Percentiles rank a stretch among this genome's conserved stretches.
Conservation (phyloP, 1,140 invertebrate genomes). For the Tetramorium parvispinum region DNA sequence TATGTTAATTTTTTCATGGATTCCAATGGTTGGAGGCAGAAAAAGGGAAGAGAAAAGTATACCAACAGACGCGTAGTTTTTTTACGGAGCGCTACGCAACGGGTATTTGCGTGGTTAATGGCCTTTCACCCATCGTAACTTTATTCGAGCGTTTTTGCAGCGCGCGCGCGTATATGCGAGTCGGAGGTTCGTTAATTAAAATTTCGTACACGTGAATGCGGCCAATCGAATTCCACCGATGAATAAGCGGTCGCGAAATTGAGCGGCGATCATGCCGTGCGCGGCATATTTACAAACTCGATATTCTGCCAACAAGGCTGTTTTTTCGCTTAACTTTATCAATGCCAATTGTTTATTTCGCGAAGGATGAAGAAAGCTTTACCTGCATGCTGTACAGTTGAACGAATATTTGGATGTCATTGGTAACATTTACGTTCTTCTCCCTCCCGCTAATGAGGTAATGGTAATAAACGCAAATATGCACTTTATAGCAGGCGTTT, state of each 20-base stretch:
- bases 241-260: conserved; percentile 74
- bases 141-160: conserved; percentile 72
- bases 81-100: conserved; percentile 63
- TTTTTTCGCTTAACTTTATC: conserved; percentile 50
- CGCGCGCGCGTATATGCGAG: conserved; percentile 27
- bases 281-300: conserved; percentile 60
- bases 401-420: not conserved
- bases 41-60: not conserved
- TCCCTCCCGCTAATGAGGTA: not conserved
- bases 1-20: conserved; percentile 71
- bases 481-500: not conserved
- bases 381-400: not conserved
- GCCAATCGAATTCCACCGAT: conserved; percentile 75
- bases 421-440: not conserved
- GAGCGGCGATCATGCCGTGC: conserved; percentile 65
- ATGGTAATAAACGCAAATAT: conserved; percentile 3
- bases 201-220: conserved; percentile 74
- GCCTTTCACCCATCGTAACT: conserved; percentile 75
- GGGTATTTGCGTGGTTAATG: conserved; percentile 74
- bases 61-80: conserved; percentile 50
- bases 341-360: conserved; percentile 36
- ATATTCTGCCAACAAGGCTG: conserved; percentile 41
- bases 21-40: conserved; percentile 8
- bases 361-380: conserved; percentile 8
- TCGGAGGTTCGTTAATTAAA: conserved; percentile 75